Evolutionary conservation across 2,113 vertebrate genomes (phyloP), one percentile per base, ranked within the genome.

Genomic region (Tretioscincus oriximinensis): DNA sequence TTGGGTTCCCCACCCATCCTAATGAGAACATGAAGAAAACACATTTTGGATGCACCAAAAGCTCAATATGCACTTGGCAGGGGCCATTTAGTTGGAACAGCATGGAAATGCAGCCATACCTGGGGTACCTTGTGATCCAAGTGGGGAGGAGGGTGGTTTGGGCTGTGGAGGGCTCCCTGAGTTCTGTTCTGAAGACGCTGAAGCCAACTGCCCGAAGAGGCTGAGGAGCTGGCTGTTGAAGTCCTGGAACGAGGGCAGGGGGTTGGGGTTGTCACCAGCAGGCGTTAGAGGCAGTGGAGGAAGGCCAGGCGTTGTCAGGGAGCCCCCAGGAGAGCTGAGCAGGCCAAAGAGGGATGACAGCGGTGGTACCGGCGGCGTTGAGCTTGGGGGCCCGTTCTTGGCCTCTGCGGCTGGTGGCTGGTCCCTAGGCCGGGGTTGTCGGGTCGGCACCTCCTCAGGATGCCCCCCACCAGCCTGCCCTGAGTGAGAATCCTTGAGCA

Each of bases 401-500:
- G 82, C 82, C 82, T 7, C 16, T n/a, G 77, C 68, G 9, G 66
- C 35, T 0, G 72, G 51, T 22, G 87, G 88, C 87, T 26, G 79
- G 67, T 63, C 78, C 73, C 49, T 28, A 71, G 83, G 77, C 64
- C 72, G 29, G 18, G 73, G 2, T 31, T 68, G 69, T 67, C 64
- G 61, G 41, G 76, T 24, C 18, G 65, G 73, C 3, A 72, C 82
- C 82, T 75, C 82, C 73, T 35, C 78, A 5, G 65, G 65, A 20
- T 69, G 73, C 65, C 51, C 5, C 21, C 11, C 76, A 47, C 77
- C 31, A 3, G 73, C 70, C 71, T 80, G 78, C 51, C 74, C 83
- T 41, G 88, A 26, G 21, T 92, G 89, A 0, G 91, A 89, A 65
- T 91, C 94, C 90, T 95, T 95, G 45, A 95, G 89, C 91, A 96